These are phyloP conservation scores for Coryphaenoides rupestris DNA, from an alignment of 2,113 vertebrate species.

Conservation along the genomic window DNA sequence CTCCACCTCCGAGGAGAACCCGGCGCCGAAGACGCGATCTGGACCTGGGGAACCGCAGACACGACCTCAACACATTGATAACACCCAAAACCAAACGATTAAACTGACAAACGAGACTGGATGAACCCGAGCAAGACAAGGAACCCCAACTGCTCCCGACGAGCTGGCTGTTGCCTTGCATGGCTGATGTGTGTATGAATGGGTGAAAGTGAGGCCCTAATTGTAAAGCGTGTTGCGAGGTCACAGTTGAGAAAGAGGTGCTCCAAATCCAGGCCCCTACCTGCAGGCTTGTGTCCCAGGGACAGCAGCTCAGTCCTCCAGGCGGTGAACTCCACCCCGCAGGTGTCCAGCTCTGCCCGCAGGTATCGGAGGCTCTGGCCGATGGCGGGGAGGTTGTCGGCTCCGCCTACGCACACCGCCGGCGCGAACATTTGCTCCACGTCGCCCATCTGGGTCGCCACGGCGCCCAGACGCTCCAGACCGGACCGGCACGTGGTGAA, in stretches of 20 bases:
- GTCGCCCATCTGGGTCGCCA: conserved; percentile 72
- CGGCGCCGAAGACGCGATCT: conserved; percentile 59
- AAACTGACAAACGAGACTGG: too few species aligned
- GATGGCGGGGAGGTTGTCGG: conserved; percentile 66
- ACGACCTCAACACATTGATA: too few species aligned
- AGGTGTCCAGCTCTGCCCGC: conserved; percentile 73
- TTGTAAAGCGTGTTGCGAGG: neutral
- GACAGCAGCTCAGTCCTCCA: conserved; percentile 83
- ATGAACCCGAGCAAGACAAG: too few species aligned
- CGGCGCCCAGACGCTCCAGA: conserved; percentile 72
- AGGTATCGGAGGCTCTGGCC: conserved; percentile 78
- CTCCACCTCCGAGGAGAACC: conserved; percentile 84
- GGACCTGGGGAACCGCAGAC: too few species aligned
- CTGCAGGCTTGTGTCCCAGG: conserved; percentile 48
- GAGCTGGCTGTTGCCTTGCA: too few species aligned
- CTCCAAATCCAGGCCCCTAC: too few species aligned
- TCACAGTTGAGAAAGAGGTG: neutral
- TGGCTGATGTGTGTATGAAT: too few species aligned
- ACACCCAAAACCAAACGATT: too few species aligned
- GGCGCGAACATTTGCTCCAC: conserved; percentile 80
- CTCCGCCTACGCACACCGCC: conserved; percentile 40
- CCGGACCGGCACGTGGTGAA: conserved; percentile 79
- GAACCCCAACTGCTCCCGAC: too few species aligned
- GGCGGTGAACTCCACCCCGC: conserved; percentile 75
- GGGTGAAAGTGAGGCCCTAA: too few species aligned